These are phyloP conservation scores for Tuta absoluta DNA, from an alignment of 2,888 invertebrate species.

Conservation along the genomic window DNA sequence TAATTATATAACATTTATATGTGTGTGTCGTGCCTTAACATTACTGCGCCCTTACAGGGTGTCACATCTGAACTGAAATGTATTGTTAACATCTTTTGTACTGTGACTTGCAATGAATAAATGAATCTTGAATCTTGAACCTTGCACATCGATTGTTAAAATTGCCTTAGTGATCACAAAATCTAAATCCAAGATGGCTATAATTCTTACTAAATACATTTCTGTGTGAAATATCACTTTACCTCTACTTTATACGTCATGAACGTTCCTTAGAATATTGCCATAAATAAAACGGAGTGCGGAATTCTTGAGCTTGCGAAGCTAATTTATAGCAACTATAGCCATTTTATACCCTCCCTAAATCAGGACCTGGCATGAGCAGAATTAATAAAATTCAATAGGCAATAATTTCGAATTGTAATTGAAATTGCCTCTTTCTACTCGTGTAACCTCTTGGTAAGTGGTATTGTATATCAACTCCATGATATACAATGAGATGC, in stretches of 20 bases:
- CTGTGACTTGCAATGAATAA: no score
- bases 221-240: constrained; percentile 5
- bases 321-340: constrained; percentile 11
- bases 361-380: constrained; percentile 8
- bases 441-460: not conserved
- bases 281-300: not conserved
- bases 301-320: constrained; percentile 1
- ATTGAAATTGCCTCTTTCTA: not conserved
- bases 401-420: constrained; percentile 10
- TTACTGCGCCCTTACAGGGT: no score
- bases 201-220: not conserved
- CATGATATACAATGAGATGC: no score
- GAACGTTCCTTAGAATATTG: constrained; percentile 4
- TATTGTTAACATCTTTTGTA: no score
- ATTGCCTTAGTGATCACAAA: no score
- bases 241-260: constrained; percentile 2
- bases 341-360: constrained; percentile 1
- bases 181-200: no score
- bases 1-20: no score
- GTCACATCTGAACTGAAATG: no score
- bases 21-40: no score
- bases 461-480: no score
- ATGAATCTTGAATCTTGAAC: no score
- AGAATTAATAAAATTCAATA: constrained; percentile 17
- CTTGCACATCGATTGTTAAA: no score